Percentiles rank a stretch among this genome's conserved stretches.
phyloP scores from a whole-genome alignment of 2,888 invertebrate genomes.

The Trachelus stipa region DNA sequence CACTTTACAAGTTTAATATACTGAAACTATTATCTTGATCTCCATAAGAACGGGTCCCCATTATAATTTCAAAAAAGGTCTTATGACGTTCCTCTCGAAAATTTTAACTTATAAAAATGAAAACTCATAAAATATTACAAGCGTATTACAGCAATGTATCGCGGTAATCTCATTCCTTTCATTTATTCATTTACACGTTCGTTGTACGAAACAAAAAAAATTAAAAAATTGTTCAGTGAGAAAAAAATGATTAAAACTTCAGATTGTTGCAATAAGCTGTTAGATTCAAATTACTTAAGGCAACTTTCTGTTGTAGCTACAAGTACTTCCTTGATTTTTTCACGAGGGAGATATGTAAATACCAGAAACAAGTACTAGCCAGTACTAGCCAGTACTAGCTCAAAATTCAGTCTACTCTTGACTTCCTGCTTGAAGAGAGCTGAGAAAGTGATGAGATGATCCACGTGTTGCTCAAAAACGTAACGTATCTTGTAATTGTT shows the following conservation, averaged over 20 bases:
- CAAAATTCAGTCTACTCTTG: constrained; percentile 60
- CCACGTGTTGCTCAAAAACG: constrained; percentile 70
- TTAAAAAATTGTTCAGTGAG: background rate
- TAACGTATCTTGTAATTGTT: constrained; percentile 62
- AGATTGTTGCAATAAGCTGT: background rate
- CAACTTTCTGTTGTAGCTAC: constrained; percentile 60
- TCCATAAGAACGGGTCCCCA: background rate
- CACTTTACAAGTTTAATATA: background rate
- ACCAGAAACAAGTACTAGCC: constrained; percentile 71
- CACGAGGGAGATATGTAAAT: constrained; percentile 72
- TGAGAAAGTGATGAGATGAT: constrained; percentile 68
- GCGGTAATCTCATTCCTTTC: background rate
- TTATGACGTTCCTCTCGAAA: background rate
- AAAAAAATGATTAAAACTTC: background rate
- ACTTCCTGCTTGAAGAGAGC: constrained; percentile 67
- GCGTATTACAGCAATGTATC: background rate
- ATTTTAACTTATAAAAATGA: background rate
- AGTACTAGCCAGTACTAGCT: too few relatives aligned
- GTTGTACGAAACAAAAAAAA: background rate
- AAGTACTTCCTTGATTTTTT: constrained; percentile 38
- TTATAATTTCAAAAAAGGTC: background rate
- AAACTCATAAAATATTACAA: background rate
- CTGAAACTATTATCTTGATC: background rate
- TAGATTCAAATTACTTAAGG: constrained; percentile 60
- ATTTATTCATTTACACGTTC: background rate